Conservation (phyloP, 2,797 vertebrate genomes). For the Lacerta agilis region DNA sequence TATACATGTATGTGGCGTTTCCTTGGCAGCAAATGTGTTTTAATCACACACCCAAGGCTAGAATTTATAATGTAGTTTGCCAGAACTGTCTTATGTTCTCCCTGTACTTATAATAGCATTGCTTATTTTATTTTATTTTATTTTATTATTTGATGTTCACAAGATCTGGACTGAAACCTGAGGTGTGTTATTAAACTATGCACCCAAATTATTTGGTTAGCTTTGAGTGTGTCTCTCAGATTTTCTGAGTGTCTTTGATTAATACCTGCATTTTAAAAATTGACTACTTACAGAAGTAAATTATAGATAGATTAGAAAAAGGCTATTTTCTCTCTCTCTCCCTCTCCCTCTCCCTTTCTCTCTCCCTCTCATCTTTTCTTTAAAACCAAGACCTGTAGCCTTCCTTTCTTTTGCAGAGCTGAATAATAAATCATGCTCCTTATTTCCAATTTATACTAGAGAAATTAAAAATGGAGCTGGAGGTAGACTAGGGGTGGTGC, state of each 20-base stretch:
- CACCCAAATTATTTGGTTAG: background rate
- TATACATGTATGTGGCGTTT: slow-evolving; percentile 37
- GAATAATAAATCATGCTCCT: slow-evolving; percentile 41
- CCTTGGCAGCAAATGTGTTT: slow-evolving; percentile 44
- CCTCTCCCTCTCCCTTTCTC: background rate
- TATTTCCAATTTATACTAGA: slow-evolving; percentile 43
- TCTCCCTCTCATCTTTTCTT: background rate
- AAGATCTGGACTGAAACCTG: slow-evolving; percentile 1
- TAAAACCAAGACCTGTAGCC: slow-evolving; percentile 20
- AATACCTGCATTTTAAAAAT: background rate
- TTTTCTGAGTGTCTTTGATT: slow-evolving; percentile 9
- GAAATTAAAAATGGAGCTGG: slow-evolving; percentile 50
- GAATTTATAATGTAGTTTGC: slow-evolving; percentile 13
- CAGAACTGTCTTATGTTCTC: slow-evolving; percentile 22
- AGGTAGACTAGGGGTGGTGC: slow-evolving; percentile 35
- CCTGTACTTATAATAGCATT: background rate
- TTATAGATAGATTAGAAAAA: background rate
- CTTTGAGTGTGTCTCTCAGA: slow-evolving; percentile 13
- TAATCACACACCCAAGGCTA: slow-evolving; percentile 29
- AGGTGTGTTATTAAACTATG: slow-evolving; percentile 13
- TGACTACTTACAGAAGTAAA: slow-evolving; percentile 17
- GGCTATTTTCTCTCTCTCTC: background rate
- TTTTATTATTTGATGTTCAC: background rate
- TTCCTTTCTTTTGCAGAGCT: slow-evolving; percentile 39
- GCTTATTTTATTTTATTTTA: background rate